These are phyloP conservation scores for Sphaerophoria taeniata DNA, from an alignment of 2,888 invertebrate genomes.

Conservation along the genomic window DNA sequence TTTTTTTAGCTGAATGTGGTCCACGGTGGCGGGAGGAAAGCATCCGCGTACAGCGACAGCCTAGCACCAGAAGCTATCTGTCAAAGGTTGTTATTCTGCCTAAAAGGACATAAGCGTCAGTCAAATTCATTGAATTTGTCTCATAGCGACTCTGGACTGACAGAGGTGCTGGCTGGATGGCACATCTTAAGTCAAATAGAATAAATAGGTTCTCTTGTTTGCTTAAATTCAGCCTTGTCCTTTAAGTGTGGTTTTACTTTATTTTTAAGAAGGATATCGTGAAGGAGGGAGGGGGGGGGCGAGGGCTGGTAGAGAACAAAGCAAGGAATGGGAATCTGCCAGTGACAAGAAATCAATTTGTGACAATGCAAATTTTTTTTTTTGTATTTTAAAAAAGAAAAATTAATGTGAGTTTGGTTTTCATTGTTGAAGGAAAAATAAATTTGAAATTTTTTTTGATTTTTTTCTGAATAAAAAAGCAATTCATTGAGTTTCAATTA, in stretches of 20 bases:
- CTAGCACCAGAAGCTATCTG: slow-evolving; percentile 28
- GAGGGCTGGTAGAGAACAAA: background rate
- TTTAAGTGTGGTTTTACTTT: background rate
- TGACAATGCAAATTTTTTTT: slow-evolving; percentile 62
- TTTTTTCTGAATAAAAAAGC: slow-evolving; percentile 45
- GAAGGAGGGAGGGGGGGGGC: too few species aligned
- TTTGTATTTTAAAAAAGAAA: background rate
- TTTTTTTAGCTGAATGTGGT: slow-evolving; percentile 6
- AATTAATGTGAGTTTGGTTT: slow-evolving; percentile 6
- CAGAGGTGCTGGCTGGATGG: slow-evolving; percentile 19
- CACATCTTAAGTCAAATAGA: slow-evolving; percentile 38
- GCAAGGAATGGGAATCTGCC: slow-evolving; percentile 1
- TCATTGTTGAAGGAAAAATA: slow-evolving; percentile 14
- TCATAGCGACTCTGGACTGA: slow-evolving; percentile 8
- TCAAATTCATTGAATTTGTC: slow-evolving; percentile 56
- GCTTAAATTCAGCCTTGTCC: too few species aligned
- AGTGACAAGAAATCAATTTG: slow-evolving; percentile 54
- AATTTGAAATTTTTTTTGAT: background rate
- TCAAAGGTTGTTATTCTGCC: slow-evolving; percentile 44
- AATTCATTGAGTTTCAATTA: slow-evolving; percentile 71
- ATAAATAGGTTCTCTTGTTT: slow-evolving; percentile 36
- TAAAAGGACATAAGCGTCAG: slow-evolving; percentile 59
- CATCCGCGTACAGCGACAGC: background rate
- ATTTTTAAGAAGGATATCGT: background rate
- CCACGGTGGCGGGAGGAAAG: background rate